A percentile compares a stretch with the other conserved stretches of the same genome.
These are phyloP conservation scores for Pseudolaguvia tuberculata DNA, from an alignment of 2,113 vertebrate genomes.

Conservation along the genomic window DNA sequence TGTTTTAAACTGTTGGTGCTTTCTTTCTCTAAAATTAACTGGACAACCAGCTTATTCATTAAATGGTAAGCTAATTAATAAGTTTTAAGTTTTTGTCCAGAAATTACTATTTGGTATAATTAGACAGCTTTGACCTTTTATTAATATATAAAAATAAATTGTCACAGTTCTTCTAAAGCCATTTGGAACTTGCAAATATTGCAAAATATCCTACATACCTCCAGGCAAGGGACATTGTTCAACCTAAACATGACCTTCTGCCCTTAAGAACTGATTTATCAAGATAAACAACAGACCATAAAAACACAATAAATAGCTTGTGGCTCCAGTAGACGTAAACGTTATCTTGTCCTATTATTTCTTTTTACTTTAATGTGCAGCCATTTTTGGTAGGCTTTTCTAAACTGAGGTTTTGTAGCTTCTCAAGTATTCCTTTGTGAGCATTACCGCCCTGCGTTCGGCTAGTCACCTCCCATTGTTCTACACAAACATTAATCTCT, in stretches of 20 bases:
- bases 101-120: not conserved
- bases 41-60: constrained; percentile 51
- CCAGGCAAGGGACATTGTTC: not conserved
- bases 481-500: constrained; percentile 15
- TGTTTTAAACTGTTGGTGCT: not conserved
- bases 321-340: not conserved
- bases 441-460: not conserved
- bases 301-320: not conserved
- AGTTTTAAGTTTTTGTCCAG: constrained; percentile 16
- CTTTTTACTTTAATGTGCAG: not conserved
- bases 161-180: not conserved
- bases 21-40: constrained; percentile 48
- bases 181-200: not conserved
- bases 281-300: not conserved
- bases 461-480: constrained; percentile 12
- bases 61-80: constrained; percentile 63
- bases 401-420: not conserved
- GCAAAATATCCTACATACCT: no score
- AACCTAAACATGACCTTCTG: not conserved
- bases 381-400: not conserved
- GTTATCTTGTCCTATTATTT: not conserved
- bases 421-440: not conserved
- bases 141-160: not conserved
- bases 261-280: not conserved
- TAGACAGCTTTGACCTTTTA: not conserved